Evolutionary conservation across 1,140 invertebrate genomes (phyloP).

Genomic region (Paraescarpia echinospica): DNA sequence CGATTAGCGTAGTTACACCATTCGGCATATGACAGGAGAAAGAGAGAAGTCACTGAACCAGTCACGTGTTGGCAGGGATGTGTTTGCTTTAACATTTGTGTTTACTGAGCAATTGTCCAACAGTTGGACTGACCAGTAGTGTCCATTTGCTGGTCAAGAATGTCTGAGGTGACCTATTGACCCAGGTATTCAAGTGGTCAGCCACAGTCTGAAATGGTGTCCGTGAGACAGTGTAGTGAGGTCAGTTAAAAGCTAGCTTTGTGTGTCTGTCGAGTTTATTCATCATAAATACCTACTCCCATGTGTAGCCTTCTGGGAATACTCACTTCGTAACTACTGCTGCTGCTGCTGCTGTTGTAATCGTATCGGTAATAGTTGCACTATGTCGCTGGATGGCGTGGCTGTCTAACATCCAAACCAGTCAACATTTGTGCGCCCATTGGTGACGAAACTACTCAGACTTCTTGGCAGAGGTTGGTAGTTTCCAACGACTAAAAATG

Average conservation of each 20-base stretch:
- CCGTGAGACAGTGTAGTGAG: not conserved
- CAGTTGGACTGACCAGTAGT: not conserved
- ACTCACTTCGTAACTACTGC: not conserved
- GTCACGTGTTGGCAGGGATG: not conserved
- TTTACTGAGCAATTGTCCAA: not conserved
- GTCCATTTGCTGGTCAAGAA: not conserved
- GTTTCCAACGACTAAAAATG: not conserved
- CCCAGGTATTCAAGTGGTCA: not conserved
- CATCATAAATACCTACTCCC: not conserved
- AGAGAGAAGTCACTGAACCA: not conserved
- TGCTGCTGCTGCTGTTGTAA: not conserved
- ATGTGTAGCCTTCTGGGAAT: not conserved
- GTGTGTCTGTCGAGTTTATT: not conserved
- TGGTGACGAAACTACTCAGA: not conserved
- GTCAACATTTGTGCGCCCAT: not conserved
- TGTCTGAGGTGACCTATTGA: not conserved
- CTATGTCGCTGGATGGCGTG: not conserved
- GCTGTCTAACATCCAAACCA: not conserved
- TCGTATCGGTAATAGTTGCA: not conserved
- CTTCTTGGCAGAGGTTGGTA: not conserved
- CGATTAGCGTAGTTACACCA: not conserved
- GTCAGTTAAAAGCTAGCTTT: not conserved
- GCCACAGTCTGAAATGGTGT: not conserved
- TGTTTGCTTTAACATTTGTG: not conserved
- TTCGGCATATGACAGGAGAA: not conserved